Evolutionary conservation across 2,888 invertebrate genomes (phyloP), one percentile per base, ranked within the genome.

Genomic region (Nomada hirtipes): DNA sequence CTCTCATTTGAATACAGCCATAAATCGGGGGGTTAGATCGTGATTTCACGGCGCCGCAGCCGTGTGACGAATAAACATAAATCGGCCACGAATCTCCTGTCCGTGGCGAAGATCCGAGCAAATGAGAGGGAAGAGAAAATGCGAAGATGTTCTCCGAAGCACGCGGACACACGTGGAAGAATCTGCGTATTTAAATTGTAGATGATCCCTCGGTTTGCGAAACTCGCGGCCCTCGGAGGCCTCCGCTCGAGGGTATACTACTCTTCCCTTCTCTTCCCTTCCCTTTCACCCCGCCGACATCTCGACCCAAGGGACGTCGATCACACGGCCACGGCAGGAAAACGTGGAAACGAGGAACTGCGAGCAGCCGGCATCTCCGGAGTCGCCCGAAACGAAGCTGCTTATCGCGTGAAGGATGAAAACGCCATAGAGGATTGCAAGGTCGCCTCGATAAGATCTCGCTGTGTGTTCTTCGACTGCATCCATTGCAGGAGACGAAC

Each of bases 151-250:
- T 76, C 23, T 64, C 65, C 60, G 42, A 76, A 57, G 63, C 79
- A 73, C 75, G 68, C 44, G 68, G 53, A 55, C 65, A 64, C 78
- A 63, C 76, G 72, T 71, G 73, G 68, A 85, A 79, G 70, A 84
- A 79, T 82, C 73, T 57, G 13, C 72, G 69, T 75, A 88, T 83
- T 88, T 88, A 83, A 88, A 88, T 86, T 88, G 88, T 76, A 86
- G 88, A 88, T 84, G 82, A 84, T 80, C 23, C 55, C 20, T 20
- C 69, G 11, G n/a, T 44, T 57, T 13, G 63, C 68, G 52, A 73
- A 68, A 68, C 78, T 53, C 65, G 23, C 50, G 47, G 53, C 44
- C 11, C 47, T 63, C 47, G 18, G 55, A 26, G n/a, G 23, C 26
- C n/a, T 20, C 57, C 15, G 29, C 4, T 2, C 70, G 10, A 11